phyloP scores from a whole-genome alignment of 2,888 invertebrate species.

The Rhaphigaster nebulosa region DNA sequence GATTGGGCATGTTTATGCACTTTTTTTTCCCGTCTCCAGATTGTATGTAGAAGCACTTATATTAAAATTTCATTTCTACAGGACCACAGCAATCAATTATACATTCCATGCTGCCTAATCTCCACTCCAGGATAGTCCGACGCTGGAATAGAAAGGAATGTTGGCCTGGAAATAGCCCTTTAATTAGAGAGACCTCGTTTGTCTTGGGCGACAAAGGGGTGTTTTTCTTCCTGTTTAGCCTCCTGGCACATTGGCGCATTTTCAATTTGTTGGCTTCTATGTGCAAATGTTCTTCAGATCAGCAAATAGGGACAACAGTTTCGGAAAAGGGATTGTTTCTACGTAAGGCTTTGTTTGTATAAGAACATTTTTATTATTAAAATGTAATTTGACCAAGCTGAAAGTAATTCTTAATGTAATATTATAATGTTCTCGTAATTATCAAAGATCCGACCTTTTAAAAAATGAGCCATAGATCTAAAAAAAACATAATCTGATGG shows the following conservation, averaged over 20 bases:
- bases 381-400: too few relatives aligned
- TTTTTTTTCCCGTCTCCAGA: too few relatives aligned
- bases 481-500: too few relatives aligned
- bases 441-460: too few relatives aligned
- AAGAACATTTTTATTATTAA: too few relatives aligned
- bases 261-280: background rate
- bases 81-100: background rate
- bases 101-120: background rate
- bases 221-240: background rate
- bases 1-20: too few relatives aligned
- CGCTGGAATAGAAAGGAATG: background rate
- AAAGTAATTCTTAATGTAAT: too few relatives aligned
- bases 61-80: background rate
- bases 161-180: conserved; percentile 11
- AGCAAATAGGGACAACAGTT: background rate
- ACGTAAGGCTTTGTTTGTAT: background rate
- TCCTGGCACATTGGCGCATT: conserved; percentile 7
- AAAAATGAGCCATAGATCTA: too few relatives aligned
- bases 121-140: background rate
- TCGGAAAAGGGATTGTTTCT: background rate
- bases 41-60: too few relatives aligned
- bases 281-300: background rate
- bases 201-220: background rate
- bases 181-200: conserved; percentile 5
- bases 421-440: too few relatives aligned